Base-by-base conservation (phyloP, 2,797 vertebrate genomes). In the Oophaga sylvatica region DNA sequence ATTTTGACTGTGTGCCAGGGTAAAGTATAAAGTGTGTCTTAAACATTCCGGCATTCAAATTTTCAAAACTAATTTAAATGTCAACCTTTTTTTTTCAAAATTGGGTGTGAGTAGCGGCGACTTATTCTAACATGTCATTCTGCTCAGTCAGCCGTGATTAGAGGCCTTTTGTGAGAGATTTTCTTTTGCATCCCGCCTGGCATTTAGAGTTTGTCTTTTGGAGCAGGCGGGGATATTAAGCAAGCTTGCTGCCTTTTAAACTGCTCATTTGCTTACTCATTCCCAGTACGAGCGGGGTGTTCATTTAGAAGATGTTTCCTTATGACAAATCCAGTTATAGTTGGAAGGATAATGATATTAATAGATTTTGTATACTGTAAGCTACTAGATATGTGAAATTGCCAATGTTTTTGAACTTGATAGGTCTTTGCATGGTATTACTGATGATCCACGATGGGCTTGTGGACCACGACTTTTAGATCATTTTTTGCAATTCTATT, bases 61-160 rank as follows among this genome's bases (percentile, higher is more conserved):
- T 88, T 88, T 80, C 75, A 41, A 35, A 80, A 84, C 62, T 88
- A 84, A 88, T 88, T 88, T 88, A 73, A 88, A 88, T 84, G 87
- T 88, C 87, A 84, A 88, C 67, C 59, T 83, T 87, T 83, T 77
- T 41, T 81, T 63, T 22, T 68, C 9, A 35, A 62, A 22, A 56
- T 31, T 63, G 62, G 83, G 83, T 76, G 67, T 62, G 41, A 65
- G 67, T 83, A 80, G 35, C n/a, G 77, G 77, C 59, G 20, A 88
- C 67, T 67, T 88, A 67, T 10, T 84, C 17, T 57, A 85, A 81
- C 67, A 85, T 88, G 87, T 84, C 87, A 56, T 85, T 85, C 67
- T 45, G 87, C 77, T 75, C 87, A 85, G 87, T 88, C 87, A 76
- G 78, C 56, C 68, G 45, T 80, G 41, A 84, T 85, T 81, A 81